These are phyloP conservation scores for Vidua chalybeata DNA, from an alignment of 2,113 vertebrate genomes.

Conservation along the genomic window DNA sequence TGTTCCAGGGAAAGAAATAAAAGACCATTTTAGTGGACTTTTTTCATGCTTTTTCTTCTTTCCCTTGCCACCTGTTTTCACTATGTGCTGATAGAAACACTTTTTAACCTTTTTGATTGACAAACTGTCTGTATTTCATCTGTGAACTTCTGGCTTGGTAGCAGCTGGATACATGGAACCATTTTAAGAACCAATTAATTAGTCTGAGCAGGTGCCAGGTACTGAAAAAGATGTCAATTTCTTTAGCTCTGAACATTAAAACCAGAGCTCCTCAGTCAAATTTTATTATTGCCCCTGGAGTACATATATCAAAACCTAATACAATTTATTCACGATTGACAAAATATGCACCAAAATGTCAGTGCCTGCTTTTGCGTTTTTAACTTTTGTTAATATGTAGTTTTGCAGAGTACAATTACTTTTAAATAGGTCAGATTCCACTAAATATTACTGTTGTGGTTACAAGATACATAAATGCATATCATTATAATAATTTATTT, in stretches of 20 bases:
- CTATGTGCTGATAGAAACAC: neutral
- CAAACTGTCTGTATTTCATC: neutral
- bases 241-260: neutral
- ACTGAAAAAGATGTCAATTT: neutral
- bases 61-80: neutral
- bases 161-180: neutral
- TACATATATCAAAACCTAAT: neutral
- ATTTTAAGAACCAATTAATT: neutral
- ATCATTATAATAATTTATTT: conserved; percentile 13
- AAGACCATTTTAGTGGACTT: neutral
- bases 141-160: neutral
- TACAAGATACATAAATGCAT: neutral
- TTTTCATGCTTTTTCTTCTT: neutral
- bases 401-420: neutral
- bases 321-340: neutral
- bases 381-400: neutral
- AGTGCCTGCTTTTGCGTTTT: neutral
- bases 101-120: neutral
- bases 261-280: neutral
- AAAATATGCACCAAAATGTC: neutral
- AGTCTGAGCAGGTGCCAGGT: neutral
- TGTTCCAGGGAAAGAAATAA: neutral
- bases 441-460: neutral
- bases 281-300: neutral
- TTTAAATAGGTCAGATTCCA: neutral